phyloP scores from a whole-genome alignment of 2,888 invertebrate species.

The Adela reaumurella region DNA sequence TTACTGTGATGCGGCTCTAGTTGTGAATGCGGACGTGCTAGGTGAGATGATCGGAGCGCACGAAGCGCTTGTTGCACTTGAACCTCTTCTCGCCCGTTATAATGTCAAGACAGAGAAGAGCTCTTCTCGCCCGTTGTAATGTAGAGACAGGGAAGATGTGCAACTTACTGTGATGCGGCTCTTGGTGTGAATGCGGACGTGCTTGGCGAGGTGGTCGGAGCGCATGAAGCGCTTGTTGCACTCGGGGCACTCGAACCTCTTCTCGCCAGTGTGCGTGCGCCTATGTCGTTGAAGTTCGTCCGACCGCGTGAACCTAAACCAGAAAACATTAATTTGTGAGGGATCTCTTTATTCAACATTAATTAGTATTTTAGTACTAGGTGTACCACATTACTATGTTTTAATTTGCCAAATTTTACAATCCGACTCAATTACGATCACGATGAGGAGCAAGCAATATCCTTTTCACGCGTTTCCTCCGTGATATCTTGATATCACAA shows the following conservation, averaged over 20 bases:
- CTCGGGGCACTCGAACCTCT: constrained; percentile 81
- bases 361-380: no score
- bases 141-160: no score
- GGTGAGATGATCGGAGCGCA: constrained; percentile 87
- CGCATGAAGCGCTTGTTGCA: constrained; percentile 91
- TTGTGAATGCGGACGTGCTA: constrained; percentile 88
- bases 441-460: no score
- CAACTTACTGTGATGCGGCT: constrained; percentile 34
- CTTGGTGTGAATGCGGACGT: constrained; percentile 78
- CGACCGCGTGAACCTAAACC: constrained; percentile 62
- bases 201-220: constrained; percentile 86
- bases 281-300: constrained; percentile 79
- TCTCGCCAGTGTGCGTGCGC: constrained; percentile 90
- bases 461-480: no score
- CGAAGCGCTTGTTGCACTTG: constrained; percentile 87
- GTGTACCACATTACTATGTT: no score
- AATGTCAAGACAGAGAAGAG: not conserved
- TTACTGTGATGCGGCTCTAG: constrained; percentile 39
- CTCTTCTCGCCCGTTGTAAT: not conserved
- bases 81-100: constrained; percentile 85
- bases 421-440: no score
- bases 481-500: no score
- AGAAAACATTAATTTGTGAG: no score
- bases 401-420: no score
- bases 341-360: no score